Percentiles rank a stretch among this genome's conserved stretches.
These are phyloP conservation scores for Pteropus alecto DNA, from an alignment of 2,113 vertebrate genomes.

Conservation along the genomic window DNA sequence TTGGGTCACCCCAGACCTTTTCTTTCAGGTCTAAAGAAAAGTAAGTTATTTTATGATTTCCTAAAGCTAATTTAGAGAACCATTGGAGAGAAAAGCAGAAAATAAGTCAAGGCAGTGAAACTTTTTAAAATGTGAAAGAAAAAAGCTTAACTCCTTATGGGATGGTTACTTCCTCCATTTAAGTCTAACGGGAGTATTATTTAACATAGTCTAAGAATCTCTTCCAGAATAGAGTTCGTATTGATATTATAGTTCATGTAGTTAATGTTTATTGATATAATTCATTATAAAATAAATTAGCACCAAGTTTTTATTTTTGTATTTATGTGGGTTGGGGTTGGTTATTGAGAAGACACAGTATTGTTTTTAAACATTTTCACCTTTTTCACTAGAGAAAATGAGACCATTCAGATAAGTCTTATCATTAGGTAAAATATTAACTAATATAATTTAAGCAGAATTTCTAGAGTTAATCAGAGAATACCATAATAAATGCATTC, in stretches of 20 bases:
- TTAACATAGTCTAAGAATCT: not conserved
- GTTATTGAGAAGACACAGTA: not conserved
- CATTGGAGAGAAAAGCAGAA: not conserved
- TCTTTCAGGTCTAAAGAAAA: not conserved
- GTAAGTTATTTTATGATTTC: not conserved
- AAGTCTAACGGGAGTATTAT: not conserved
- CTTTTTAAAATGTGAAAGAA: not conserved
- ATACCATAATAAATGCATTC: not conserved
- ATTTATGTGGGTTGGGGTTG: not conserved
- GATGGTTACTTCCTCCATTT: not conserved
- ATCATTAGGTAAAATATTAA: not conserved
- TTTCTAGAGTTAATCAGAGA: not conserved
- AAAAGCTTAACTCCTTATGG: not conserved
- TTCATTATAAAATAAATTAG: not conserved
- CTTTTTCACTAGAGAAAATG: not conserved
- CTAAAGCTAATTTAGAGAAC: conserved; percentile 4
- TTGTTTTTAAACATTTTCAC: not conserved
- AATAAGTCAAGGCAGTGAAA: not conserved
- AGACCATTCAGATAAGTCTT: not conserved
- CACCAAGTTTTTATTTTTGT: not conserved
- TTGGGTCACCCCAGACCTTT: not conserved
- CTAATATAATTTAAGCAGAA: not conserved
- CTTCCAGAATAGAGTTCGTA: not conserved
- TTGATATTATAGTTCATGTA: not conserved
- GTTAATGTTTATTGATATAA: not conserved